These are phyloP conservation scores for Fregata magnificens DNA, from an alignment of 2,113 vertebrate species.

Conservation along the genomic window DNA sequence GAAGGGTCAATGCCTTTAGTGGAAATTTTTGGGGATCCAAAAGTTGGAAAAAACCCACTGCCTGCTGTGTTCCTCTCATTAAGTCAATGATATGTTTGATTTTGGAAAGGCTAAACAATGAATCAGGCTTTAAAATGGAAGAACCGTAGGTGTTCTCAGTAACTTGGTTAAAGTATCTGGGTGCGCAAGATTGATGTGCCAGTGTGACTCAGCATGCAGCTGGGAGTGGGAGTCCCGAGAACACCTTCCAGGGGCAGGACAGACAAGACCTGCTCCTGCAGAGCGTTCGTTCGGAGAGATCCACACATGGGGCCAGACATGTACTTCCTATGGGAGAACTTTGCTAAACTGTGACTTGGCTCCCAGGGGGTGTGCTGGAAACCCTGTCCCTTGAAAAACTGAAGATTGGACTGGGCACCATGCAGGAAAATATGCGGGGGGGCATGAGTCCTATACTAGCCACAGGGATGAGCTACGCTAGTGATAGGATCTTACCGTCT, in stretches of 20 bases:
- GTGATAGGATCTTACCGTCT: not conserved
- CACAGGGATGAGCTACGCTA: not conserved
- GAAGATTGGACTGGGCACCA: accelerated
- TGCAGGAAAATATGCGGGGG: not conserved
- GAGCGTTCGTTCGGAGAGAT: accelerated
- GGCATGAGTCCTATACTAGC: not conserved
- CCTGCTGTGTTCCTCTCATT: not conserved
- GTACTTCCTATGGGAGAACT: not conserved
- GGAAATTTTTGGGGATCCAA: not conserved
- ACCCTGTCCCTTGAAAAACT: not conserved
- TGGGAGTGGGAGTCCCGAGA: not conserved
- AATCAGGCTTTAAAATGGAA: constrained; percentile 48
- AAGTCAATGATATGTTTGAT: not conserved
- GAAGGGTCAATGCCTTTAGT: not conserved
- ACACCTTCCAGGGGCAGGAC: not conserved
- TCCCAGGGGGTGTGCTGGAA: not conserved
- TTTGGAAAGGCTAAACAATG: constrained; percentile 50
- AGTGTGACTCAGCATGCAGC: not conserved
- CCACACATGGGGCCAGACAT: accelerated
- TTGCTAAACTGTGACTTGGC: not conserved
- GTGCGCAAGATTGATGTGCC: not conserved
- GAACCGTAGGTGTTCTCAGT: constrained; percentile 20
- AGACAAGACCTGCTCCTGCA: not conserved
- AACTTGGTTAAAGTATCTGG: not conserved
- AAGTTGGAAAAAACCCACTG: not conserved